Evolutionary conservation across 1,140 invertebrate genomes (phyloP).

Genomic region (Thereuonema tuberculata): DNA sequence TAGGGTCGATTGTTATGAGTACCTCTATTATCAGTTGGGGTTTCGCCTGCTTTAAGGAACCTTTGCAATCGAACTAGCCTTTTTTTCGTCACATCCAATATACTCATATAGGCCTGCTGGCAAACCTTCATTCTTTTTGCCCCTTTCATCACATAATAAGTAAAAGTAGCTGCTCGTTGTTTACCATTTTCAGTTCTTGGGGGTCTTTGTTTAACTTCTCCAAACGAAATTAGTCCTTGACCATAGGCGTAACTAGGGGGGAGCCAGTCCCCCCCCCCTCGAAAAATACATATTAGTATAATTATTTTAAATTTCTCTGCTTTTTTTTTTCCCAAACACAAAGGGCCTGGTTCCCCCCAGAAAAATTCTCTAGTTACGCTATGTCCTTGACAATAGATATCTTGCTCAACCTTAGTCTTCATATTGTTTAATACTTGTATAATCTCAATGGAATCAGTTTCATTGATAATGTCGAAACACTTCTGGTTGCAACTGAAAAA

Average conservation of each 20-base stretch:
- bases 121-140: not conserved
- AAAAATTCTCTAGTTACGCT: too few species aligned
- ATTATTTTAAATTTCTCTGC: too few species aligned
- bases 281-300: too few species aligned
- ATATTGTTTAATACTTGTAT: not conserved
- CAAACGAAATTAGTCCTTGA: not conserved
- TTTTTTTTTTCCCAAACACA: too few species aligned
- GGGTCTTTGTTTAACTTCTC: not conserved
- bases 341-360: too few species aligned
- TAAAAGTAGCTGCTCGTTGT: not conserved
- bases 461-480: not conserved
- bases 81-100: not conserved
- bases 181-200: not conserved
- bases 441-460: not conserved
- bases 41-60: not conserved
- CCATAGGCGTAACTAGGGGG: too few species aligned
- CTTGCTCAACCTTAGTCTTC: not conserved
- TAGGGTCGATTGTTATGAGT: not conserved
- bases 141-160: not conserved
- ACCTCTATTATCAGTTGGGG: not conserved
- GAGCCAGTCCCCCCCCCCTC: too few species aligned
- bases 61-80: not conserved
- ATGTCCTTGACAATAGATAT: not conserved
- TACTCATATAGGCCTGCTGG: not conserved
- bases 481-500: not conserved